Percentiles rank a stretch among this genome's conserved stretches.
Conservation (phyloP, 2,888 invertebrate species). For the Pollenia angustigena region DNA sequence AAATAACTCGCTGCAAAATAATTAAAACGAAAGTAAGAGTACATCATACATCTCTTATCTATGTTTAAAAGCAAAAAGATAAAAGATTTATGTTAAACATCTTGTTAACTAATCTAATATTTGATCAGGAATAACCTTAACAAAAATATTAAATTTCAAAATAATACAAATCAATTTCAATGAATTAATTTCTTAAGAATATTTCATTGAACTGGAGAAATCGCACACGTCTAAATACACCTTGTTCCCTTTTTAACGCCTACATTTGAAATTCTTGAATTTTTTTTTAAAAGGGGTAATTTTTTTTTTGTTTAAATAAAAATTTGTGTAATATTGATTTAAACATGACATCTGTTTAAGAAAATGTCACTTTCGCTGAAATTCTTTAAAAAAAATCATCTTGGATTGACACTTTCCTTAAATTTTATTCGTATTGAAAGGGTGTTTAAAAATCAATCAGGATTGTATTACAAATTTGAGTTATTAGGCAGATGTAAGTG, state of each 20-base stretch:
- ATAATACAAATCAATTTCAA: not conserved
- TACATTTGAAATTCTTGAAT: not conserved
- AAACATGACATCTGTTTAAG: constrained; percentile 73
- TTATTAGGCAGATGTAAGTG: constrained; percentile 64
- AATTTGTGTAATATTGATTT: constrained; percentile 79
- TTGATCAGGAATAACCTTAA: constrained; percentile 31
- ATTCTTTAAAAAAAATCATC: constrained; percentile 24
- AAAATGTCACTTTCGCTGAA: constrained; percentile 40
- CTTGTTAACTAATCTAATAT: constrained; percentile 1
- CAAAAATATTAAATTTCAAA: constrained; percentile 54
- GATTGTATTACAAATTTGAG: constrained; percentile 32
- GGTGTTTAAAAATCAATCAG: constrained; percentile 14
- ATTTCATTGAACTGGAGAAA: not conserved
- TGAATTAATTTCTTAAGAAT: not conserved
- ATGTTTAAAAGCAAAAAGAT: not conserved
- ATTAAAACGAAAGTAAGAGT: constrained; percentile 26
- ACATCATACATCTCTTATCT: not conserved
- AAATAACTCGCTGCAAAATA: not conserved
- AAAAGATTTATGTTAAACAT: constrained; percentile 19
- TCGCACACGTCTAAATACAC: not conserved
- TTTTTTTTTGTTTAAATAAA: not conserved
- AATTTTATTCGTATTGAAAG: constrained; percentile 16
- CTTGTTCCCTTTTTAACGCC: constrained; percentile 3
- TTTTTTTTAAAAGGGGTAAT: constrained; percentile 31
- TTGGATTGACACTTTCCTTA: constrained; percentile 56